Base-by-base conservation (phyloP, 2,797 vertebrate genomes). In the Percopsis omiscomaycus region DNA sequence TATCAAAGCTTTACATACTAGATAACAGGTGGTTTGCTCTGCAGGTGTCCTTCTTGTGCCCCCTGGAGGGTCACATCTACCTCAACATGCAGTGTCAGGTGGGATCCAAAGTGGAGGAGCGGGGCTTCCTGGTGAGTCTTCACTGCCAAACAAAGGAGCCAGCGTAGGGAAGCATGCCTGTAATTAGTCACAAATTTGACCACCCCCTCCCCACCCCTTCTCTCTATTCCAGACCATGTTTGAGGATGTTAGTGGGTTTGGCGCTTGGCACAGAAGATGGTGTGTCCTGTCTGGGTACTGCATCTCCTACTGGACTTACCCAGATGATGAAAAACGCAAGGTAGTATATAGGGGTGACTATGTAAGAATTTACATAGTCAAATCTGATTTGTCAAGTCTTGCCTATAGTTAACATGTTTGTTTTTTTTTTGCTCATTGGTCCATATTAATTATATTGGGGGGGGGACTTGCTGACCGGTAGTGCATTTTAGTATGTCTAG, bases 231-330 rank as follows among this genome's bases (percentile, higher is more conserved):
- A 98, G 97, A 98, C 97, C 0, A 98, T 99, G 94, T 99, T 99
- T 88, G 96, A 98, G 85, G 97, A 99, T 45, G 95, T 99, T 0
- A 98, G 96, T 83, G 97, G 97, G 3, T 98, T 99, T 51, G 97
- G 97, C 56, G 94, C 97, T 0, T 99, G 97, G 97, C 96, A 98
- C 75, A 90, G 97, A 37, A 93, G 97, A 55, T 99, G 97, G 97
- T 98, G 96, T 55, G 91, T 95, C 28, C 90, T 99, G 15, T 94
- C 94, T 8, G 97, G 95, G 28, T 96, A 96, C 60, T 97, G 92
- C 79, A 92, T 99, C 76, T 97, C 96, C 66, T 99, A 96, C 30
- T 99, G 98, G 98, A 99, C 96, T 0, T 99, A 99, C 58, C 98
- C 98, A 1, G 95, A 99, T 55, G 96, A 99, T 27, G 97, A 99